Conservation (phyloP, 2,888 invertebrate genomes). For the Neocrepidodera transversa region DNA sequence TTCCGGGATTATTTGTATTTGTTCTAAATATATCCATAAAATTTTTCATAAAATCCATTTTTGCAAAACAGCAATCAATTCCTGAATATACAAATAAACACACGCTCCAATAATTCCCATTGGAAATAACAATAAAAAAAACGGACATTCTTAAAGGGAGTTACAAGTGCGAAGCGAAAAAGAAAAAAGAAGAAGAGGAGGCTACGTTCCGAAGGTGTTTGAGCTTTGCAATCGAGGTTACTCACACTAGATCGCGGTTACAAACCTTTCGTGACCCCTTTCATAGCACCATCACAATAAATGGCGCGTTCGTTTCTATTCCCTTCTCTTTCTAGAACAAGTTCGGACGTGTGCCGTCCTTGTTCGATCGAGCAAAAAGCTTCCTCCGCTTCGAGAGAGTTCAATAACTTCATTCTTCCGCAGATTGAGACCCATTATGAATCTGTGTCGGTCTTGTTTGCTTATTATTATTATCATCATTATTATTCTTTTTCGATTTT, state of each 20-base stretch:
- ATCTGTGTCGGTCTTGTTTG: constrained; percentile 19
- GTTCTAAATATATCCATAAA: too few species aligned
- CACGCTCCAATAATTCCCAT: too few species aligned
- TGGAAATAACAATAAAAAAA: too few species aligned
- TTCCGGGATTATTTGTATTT: too few species aligned
- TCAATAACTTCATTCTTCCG: constrained; percentile 21
- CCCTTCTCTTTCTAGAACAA: constrained; percentile 37
- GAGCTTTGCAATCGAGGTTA: constrained; percentile 48
- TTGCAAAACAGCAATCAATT: too few species aligned
- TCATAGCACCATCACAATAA: constrained; percentile 42
- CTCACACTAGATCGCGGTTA: constrained; percentile 51
- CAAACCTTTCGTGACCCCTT: constrained; percentile 51
- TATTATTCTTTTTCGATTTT: too few species aligned
- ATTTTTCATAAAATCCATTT: too few species aligned
- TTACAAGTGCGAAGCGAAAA: too few species aligned
- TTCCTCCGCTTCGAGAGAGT: constrained; percentile 19
- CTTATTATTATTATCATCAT: too few species aligned
- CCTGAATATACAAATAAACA: too few species aligned
- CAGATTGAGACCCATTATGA: constrained; percentile 18
- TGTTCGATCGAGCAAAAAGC: constrained; percentile 7
- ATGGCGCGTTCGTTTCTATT: constrained; percentile 38
- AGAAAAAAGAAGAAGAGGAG: too few species aligned
- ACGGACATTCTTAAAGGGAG: too few species aligned
- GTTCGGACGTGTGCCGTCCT: not conserved
- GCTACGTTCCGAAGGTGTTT: constrained; percentile 12